Percentiles rank a stretch among this genome's conserved stretches.
These are phyloP conservation scores for Gandaritis pyraliata DNA, from an alignment of 2,888 invertebrate species.

Conservation along the genomic window DNA sequence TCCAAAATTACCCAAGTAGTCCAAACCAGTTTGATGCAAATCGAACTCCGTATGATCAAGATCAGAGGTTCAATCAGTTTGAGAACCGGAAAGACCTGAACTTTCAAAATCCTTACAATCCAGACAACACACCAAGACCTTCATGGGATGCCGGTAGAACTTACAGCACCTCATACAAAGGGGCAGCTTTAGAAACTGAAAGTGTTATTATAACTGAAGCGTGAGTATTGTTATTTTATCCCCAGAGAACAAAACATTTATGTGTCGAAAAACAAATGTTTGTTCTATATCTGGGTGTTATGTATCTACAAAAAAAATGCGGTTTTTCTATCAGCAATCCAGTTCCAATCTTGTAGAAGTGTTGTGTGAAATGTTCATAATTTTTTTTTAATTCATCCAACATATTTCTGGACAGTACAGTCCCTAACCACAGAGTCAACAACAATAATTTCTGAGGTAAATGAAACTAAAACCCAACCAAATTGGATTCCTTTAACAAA, in stretches of 20 bases:
- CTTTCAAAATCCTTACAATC: constrained; percentile 45
- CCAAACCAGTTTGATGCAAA: constrained; percentile 55
- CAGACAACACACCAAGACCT: constrained; percentile 62
- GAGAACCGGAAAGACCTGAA: constrained; percentile 53
- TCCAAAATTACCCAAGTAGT: constrained; percentile 38
- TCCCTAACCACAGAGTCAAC: too few species aligned
- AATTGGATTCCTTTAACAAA: too few species aligned
- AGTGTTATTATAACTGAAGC: constrained; percentile 83
- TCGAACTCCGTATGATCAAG: constrained; percentile 54
- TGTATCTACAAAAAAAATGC: too few species aligned
- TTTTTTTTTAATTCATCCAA: too few species aligned
- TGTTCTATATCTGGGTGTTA: too few species aligned
- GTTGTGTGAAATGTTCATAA: too few species aligned
- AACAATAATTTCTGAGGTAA: too few species aligned
- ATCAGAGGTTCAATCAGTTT: constrained; percentile 56
- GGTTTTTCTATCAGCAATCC: too few species aligned
- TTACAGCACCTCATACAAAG: constrained; percentile 59
- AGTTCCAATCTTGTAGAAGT: too few species aligned
- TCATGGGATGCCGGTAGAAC: constrained; percentile 65
- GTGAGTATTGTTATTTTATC: constrained; percentile 65
- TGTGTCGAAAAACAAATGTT: too few species aligned
- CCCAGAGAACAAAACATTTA: too few species aligned
- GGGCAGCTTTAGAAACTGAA: constrained; percentile 69
- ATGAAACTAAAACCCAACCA: too few species aligned
- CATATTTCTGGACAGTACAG: background rate